Evolutionary conservation across 2,888 invertebrate genomes (phyloP).

Genomic region (Junonia oenone): DNA sequence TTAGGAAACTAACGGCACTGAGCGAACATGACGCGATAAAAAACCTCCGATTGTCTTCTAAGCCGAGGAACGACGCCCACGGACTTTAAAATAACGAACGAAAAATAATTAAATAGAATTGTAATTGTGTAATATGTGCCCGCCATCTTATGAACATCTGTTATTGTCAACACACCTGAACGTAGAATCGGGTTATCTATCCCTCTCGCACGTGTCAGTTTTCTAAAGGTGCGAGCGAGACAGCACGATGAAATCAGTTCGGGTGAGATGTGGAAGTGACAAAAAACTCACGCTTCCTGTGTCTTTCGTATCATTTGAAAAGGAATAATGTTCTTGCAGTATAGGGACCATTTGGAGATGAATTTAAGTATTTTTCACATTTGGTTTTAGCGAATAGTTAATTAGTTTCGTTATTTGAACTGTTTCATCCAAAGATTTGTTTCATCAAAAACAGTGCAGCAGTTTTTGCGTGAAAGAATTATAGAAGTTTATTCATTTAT

Average conservation of each 20-base stretch:
- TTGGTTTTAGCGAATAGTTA: background rate
- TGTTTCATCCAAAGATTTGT: too few species aligned
- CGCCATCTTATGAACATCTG: constrained; percentile 72
- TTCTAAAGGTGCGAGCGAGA: constrained; percentile 39
- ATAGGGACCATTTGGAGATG: constrained; percentile 31
- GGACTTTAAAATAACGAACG: constrained; percentile 53
- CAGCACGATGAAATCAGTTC: constrained; percentile 42
- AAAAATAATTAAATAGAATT: constrained; percentile 77
- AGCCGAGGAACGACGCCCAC: constrained; percentile 52
- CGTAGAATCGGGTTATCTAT: constrained; percentile 38
- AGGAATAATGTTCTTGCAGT: constrained; percentile 63
- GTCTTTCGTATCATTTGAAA: constrained; percentile 78
- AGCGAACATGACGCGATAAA: constrained; percentile 46
- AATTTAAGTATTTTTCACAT: background rate
- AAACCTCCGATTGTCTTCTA: constrained; percentile 58
- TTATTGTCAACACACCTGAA: constrained; percentile 78
- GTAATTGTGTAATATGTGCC: constrained; percentile 75
- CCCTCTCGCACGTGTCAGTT: constrained; percentile 36
- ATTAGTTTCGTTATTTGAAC: background rate
- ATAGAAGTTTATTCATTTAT: background rate
- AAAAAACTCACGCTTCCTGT: constrained; percentile 78
- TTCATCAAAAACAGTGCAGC: too few species aligned
- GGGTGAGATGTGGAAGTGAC: constrained; percentile 72
- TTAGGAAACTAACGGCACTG: constrained; percentile 49
- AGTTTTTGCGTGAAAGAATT: too few species aligned